Evolutionary conservation across 53 echinoderm and acorn worm genomes (phyloP), one percentile per base, ranked within the genome.

Genomic region (Echinarachnius parma): DNA sequence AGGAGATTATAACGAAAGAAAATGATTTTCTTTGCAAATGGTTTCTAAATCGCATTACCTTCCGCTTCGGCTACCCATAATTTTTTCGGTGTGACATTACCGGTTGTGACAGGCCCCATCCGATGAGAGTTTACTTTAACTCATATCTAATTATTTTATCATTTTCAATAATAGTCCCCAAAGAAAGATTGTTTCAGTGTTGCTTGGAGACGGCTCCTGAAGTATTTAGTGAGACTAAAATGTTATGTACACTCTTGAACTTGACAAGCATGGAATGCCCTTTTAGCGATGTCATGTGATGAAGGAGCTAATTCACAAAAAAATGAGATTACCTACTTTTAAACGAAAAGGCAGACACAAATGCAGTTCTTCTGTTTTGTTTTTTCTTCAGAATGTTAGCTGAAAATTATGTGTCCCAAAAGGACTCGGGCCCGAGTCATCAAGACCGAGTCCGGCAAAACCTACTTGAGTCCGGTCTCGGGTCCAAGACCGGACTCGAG

Each of bases 81-180:
- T 55, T 26, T 55, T n/a, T 21, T 26, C 27, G 56, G 23, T 55
- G 56, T 26, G 27, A 55, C 27, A 55, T 55, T 55, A 55, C 27
- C 27, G 2, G 27, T 55, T 55, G 27, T 55, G 56, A 55, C 28
- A 55, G 59, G 11, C 59, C 59, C 59, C 59, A 59, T 59, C 16
- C 59, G 59, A 59, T 59, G 59, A 59, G 59, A 59, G 59, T 59
- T 13, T 59, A 59, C 59, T 13, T 59, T 59, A 59, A 59, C 56
- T 55, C 56, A 55, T 55, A 21, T 55, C 56, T 55, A 55, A 55
- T 55, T 55, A 24, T 55, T 55, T 59, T 59, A 16, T 59, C 59
- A 59, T 59, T 59, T 59, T 9, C 16, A 9, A 59, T 59, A 9
- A 59, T 16, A 59, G 59, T 59, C 11, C 59, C 59, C 59, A 59